Evolutionary conservation across 1,140 invertebrate species (phyloP), one percentile per base, ranked within the genome.

Genomic region (Ylistrum balloti): DNA sequence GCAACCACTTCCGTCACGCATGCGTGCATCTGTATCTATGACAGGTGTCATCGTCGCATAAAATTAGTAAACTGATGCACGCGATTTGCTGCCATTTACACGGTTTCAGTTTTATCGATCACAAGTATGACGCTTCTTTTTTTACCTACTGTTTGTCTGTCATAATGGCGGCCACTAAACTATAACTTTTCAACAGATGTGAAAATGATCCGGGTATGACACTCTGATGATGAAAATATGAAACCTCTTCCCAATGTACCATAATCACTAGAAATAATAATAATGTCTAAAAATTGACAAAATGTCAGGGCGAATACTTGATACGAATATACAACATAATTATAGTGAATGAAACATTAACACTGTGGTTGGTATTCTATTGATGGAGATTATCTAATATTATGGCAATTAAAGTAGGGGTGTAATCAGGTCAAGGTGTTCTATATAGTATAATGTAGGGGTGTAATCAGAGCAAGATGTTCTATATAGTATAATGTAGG

Each of bases 31-130:
- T 74, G 56, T 74, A 74, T 74, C 56, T 74, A 74, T 74, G 56
- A 74, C 56, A 74, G 56, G 56, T 74, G 56, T 74, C 56, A 74
- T 74, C 56, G 56, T 74, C 56, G 28, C 56, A 74, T 74, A 74
- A 74, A 74, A 74, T n/a, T n/a, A 74, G 56, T 74, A 74, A 74
- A 74, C 15, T 74, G 56, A 74, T 74, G 56, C n/a, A 28, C 3
- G 56, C 9, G 22, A 74, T 17, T 74, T 5, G 56, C 56, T 5
- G 1, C 22, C 56, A 11, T 28, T n/a, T 74, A 74, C 56, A 74
- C 28, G 56, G 56, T 28, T 74, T n/a, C 28, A 74, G 56, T 74
- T 74, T 74, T 74, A 74, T 74, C 28, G 56, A 74, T 28, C 56
- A 17, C 41, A 1, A 1, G 41, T 45, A 13, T 17, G 22, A 0